These are phyloP conservation scores for Synanthedon andrenaeformis DNA, from an alignment of 2,888 invertebrate genomes.

Conservation along the genomic window DNA sequence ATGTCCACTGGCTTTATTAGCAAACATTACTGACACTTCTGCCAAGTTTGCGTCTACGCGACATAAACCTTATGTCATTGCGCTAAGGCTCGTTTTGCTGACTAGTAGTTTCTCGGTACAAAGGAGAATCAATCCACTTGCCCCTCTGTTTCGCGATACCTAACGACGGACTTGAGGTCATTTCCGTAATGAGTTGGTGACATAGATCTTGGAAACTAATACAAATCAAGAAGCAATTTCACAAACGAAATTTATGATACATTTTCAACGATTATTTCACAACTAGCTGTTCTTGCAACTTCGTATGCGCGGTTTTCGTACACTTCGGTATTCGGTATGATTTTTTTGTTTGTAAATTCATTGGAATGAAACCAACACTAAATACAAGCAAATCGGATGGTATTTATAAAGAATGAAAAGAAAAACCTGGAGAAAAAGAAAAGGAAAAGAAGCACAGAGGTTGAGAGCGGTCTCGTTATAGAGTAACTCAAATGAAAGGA, in stretches of 20 bases:
- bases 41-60: constrained; percentile 17
- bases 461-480: too few species aligned
- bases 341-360: background rate
- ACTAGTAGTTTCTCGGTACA: constrained; percentile 11
- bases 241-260: background rate
- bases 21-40: constrained; percentile 42
- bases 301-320: background rate
- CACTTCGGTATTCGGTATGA: background rate
- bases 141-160: constrained; percentile 3
- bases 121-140: constrained; percentile 8
- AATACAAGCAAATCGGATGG: too few species aligned
- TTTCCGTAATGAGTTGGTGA: constrained; percentile 27
- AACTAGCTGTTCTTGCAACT: background rate
- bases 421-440: too few species aligned
- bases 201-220: constrained; percentile 17
- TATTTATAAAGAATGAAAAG: too few species aligned
- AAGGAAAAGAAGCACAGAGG: too few species aligned
- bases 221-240: constrained; percentile 15
- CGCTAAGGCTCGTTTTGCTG: constrained; percentile 21
- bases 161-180: constrained; percentile 12
- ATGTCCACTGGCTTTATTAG: constrained; percentile 52
- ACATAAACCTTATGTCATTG: constrained; percentile 31
- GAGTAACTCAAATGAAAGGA: constrained; percentile 2
- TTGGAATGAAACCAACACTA: too few species aligned
- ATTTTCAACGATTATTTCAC: background rate